Evolutionary conservation across 2,797 vertebrate genomes (phyloP), one percentile per base, ranked within the genome.

Genomic region (Geotrypetes seraphini): DNA sequence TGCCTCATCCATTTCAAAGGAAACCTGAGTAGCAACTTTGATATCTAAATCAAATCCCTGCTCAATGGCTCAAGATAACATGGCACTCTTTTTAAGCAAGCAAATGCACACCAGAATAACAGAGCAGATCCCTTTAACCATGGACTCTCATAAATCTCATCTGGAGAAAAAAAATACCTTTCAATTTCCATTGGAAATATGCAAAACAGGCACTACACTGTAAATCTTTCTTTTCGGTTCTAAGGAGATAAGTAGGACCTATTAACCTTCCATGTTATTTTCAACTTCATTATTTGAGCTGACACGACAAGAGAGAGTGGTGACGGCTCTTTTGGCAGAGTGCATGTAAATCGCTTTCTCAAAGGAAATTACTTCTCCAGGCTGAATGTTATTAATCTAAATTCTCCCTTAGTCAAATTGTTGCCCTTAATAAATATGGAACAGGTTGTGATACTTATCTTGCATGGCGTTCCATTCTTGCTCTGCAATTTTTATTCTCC

Each of bases 211-310:
- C 60, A 60, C 26, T 1, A 2, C 39, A 30, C 49, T 63, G 70
- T 73, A 74, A 73, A 68, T 74, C 74, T 67, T 50, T 70, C 71
- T 66, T 66, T 60, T 57, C 50, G 3, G 66, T 23, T 28, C 72
- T 75, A 85, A 88, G 84, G 83, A 87, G 81, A 81, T 82, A 85
- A 88, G 85, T 82, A 75, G 82, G 87, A 89, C 89, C 90, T 90
- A 89, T 90, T 95, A 96, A 97, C 91, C 92, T 92, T 90, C 88
- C 85, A 58, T 83, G 87, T 83, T 86, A 87, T 87, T 93, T 91
- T 85, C 92, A 91, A 92, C 91, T 92, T 92, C 92, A 91, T 96
- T 92, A 92, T 89, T 89, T 84, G 78, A 84, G 88, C 85, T 89
- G 91, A 93, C 91, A 86, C 70, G 70, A 85, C 65, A 76, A 81